These are phyloP conservation scores for Zygaena filipendulae DNA, from an alignment of 2,888 invertebrate species.

Conservation along the genomic window DNA sequence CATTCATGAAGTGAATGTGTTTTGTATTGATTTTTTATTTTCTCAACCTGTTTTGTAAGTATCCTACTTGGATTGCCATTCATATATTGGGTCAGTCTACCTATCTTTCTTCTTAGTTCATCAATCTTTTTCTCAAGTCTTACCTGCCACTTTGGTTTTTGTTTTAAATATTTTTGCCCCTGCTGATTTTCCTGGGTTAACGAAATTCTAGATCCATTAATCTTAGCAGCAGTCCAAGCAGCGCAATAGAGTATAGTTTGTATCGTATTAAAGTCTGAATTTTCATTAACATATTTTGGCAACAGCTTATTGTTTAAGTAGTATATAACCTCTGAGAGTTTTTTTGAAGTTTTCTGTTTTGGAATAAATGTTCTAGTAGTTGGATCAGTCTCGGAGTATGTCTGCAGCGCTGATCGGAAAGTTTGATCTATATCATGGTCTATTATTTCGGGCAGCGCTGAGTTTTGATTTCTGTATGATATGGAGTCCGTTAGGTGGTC, in stretches of 20 bases:
- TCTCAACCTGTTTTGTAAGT: constrained; percentile 3
- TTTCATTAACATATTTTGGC: background rate
- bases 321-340: constrained; percentile 1
- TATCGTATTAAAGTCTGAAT: constrained; percentile 4
- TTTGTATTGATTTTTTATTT: constrained; percentile 10
- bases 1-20: constrained; percentile 12
- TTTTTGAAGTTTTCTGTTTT: constrained; percentile 2
- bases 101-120: constrained; percentile 13
- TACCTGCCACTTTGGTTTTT: constrained; percentile 13
- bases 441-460: background rate
- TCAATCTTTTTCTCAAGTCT: constrained; percentile 14
- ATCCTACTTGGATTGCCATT: constrained; percentile 1
- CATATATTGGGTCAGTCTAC: constrained; percentile 9
- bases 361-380: constrained; percentile 8
- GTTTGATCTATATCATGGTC: background rate
- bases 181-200: constrained; percentile 11
- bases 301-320: constrained; percentile 8
- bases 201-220: constrained; percentile 8
- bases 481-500: too few relatives aligned
- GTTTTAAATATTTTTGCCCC: background rate
- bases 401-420: background rate
- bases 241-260: constrained; percentile 15
- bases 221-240: too few relatives aligned
- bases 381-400: background rate
- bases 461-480: too few relatives aligned